Evolutionary conservation across 2,888 invertebrate species (phyloP).

Genomic region (Coelopa pilipes): DNA sequence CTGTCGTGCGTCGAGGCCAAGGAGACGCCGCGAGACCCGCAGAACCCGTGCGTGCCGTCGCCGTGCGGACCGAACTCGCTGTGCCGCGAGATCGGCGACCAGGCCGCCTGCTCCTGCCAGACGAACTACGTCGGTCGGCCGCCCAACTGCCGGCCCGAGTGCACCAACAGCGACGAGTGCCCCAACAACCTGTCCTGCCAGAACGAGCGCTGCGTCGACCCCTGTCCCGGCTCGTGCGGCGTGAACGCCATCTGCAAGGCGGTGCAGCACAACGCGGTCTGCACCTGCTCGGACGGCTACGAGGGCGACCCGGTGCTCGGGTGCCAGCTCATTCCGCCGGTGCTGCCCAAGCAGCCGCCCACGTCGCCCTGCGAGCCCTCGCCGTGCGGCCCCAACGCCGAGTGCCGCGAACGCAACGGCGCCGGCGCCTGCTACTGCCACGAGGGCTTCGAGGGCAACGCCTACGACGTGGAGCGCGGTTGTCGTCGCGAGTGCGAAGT

Average conservation of each 20-base stretch:
- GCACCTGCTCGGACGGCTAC: constrained; percentile 84
- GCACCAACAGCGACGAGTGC: constrained; percentile 83
- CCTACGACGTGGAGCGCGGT: constrained; percentile 76
- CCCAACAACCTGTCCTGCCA: constrained; percentile 83
- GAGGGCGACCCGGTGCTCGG: constrained; percentile 79
- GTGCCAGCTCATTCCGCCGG: constrained; percentile 68
- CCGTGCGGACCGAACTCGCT: constrained; percentile 87
- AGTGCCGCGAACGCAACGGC: constrained; percentile 83
- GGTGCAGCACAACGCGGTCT: constrained; percentile 84
- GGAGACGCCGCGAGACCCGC: constrained; percentile 63
- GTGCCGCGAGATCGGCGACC: constrained; percentile 81
- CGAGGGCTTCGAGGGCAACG: constrained; percentile 83
- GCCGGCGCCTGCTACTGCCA: constrained; percentile 88
- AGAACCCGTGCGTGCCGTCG: constrained; percentile 81
- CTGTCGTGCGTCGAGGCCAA: constrained; percentile 68
- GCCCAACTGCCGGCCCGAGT: constrained; percentile 87
- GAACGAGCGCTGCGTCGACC: constrained; percentile 84
- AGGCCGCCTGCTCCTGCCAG: constrained; percentile 87
- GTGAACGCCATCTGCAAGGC: constrained; percentile 83
- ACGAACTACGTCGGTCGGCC: constrained; percentile 84
- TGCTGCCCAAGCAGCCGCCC: constrained; percentile 73
- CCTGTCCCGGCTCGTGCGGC: constrained; percentile 84
- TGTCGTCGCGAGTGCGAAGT: constrained; percentile 81
- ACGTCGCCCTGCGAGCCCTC: constrained; percentile 84
- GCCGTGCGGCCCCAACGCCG: constrained; percentile 87